Base-by-base conservation (phyloP, 1,140 invertebrate genomes). In the Macrobrachium rosenbergii region DNA sequence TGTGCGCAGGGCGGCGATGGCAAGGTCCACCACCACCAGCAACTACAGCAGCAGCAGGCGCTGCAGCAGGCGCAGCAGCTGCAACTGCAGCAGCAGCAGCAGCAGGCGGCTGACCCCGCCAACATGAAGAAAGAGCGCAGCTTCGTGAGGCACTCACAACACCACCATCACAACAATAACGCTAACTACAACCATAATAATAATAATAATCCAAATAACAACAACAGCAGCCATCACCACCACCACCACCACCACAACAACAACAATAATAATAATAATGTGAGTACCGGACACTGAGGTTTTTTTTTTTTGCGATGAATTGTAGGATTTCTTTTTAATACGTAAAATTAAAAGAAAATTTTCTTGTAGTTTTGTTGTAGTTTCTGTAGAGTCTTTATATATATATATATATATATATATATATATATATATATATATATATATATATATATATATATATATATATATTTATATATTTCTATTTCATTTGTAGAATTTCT, bases 71-170 rank as follows among this genome's bases (percentile, higher is more conserved):
- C 28, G 28, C 28, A 37, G 28, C 28, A 37, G 28, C 28, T 2
- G 28, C 28, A 37, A 3, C 28, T 2, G 28, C 28, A 37, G 28
- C 28, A 37, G 3, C 28, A 37, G 28, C 28, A 37, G 28, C 1
- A 2, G 28, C 28, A 37, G 28, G 28, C 28, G 67, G 52, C 37
- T 7, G 84, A 87, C 59, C 23, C 72, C 8, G 67, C 77, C 52
- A 67, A 23, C 52, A 62, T 81, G 63, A 87, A 87, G 84, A 87
- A 87, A 67, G 84, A 87, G 77, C 43, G 84, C 19, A 81, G 64
- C 75, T 87, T 87, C 75, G 84, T 87, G 52, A 87, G 62, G 77
- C 76, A 87, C 69, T 72, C 63, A 58, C 84, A 87, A 77, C 76
- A 86, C 83, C 75, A 87, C 64, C 64, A 67, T n/a, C 64, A 67